Evolutionary conservation across 2,797 vertebrate genomes (phyloP).

Genomic region (Sebastes hopkinsi): DNA sequence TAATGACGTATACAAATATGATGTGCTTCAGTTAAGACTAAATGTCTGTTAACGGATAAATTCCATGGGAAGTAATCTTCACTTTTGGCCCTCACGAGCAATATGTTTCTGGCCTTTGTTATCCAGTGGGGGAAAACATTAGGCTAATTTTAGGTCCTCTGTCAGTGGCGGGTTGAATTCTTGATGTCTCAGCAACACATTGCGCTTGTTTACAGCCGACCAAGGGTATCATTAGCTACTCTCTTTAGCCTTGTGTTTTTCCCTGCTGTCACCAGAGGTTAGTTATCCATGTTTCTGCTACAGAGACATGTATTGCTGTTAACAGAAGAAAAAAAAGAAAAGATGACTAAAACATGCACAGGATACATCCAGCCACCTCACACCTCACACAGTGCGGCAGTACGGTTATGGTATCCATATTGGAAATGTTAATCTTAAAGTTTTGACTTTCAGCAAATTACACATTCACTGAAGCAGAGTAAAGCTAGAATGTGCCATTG

Average conservation of each 20-base stretch:
- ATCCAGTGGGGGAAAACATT: constrained; percentile 67
- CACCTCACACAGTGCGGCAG: neutral
- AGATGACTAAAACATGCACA: neutral
- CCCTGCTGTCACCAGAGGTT: constrained; percentile 61
- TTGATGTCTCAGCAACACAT: constrained; percentile 78
- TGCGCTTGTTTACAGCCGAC: constrained; percentile 77
- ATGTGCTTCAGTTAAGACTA: neutral
- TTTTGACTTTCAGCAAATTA: neutral
- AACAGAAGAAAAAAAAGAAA: neutral
- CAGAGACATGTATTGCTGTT: constrained; percentile 40
- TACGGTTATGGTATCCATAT: neutral
- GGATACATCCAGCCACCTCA: no score
- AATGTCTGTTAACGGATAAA: neutral
- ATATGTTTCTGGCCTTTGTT: constrained; percentile 58
- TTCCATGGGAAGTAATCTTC: neutral
- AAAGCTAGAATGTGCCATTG: neutral
- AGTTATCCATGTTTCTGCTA: constrained; percentile 56
- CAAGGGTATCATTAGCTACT: constrained; percentile 81
- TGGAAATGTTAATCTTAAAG: neutral
- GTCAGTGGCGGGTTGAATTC: constrained; percentile 72
- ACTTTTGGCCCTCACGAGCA: constrained; percentile 5
- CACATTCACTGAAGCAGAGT: no score
- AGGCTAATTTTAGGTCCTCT: constrained; percentile 73
- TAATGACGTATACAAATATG: neutral
- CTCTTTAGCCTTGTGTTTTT: constrained; percentile 73